A percentile compares a stretch with the other conserved stretches of the same genome.
Evolutionary conservation across 2,113 vertebrate genomes (phyloP).

Genomic region (Mohoua ochrocephala): DNA sequence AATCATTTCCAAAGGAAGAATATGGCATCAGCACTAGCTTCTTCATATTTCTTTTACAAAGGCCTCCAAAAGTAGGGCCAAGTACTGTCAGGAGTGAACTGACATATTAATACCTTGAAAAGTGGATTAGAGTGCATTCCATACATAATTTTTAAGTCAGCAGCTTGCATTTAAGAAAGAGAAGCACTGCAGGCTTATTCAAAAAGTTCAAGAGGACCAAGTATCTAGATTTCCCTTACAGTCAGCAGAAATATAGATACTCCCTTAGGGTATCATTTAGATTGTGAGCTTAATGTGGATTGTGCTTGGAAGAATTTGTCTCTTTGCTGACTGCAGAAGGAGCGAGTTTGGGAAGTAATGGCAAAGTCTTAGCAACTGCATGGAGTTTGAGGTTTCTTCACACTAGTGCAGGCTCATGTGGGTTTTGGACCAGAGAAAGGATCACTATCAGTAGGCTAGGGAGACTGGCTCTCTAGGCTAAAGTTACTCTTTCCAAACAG

Average conservation of each 20-base stretch:
- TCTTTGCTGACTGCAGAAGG: background rate
- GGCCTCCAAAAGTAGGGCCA: background rate
- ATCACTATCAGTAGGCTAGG: background rate
- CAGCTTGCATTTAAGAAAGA: background rate
- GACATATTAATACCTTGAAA: background rate
- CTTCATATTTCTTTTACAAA: background rate
- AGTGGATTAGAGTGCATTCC: background rate
- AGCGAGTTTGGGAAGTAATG: background rate
- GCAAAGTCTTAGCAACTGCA: background rate
- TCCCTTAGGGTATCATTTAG: background rate
- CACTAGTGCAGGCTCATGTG: background rate
- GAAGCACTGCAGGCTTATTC: background rate
- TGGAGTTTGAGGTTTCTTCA: background rate
- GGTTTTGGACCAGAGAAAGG: background rate
- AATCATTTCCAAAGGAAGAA: background rate
- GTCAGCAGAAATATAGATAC: background rate
- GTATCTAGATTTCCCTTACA: background rate
- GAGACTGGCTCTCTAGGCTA: background rate
- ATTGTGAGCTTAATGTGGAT: background rate
- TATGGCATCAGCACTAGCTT: background rate
- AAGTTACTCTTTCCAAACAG: background rate
- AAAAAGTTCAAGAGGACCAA: background rate
- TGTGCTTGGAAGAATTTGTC: background rate
- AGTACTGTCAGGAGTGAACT: background rate
- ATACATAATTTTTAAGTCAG: background rate